A percentile compares a stretch with the other conserved stretches of the same genome.
Evolutionary conservation across 2,113 vertebrate genomes (phyloP).

Genomic region (Lasiurus borealis): DNA sequence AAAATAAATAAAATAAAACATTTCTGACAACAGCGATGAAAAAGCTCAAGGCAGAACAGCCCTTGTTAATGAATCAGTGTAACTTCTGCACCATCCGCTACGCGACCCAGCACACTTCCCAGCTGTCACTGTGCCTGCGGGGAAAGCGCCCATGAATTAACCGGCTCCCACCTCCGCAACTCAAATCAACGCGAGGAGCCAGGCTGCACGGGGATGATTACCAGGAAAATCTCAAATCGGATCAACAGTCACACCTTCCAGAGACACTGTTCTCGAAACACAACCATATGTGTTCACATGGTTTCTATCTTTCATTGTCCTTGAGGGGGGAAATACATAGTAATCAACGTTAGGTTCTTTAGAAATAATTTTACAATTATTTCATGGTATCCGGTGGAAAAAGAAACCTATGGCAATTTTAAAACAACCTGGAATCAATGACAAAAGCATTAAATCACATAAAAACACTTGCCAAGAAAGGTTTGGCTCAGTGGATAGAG

Average conservation of each 20-base stretch:
- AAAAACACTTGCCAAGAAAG: neutral
- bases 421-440: neutral
- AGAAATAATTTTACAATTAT: slow-evolving; percentile 53
- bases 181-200: slow-evolving; percentile 10
- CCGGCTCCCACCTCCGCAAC: neutral
- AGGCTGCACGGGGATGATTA: neutral
- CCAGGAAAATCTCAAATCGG: slow-evolving; percentile 43
- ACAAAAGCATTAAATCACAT: slow-evolving; percentile 11
- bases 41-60: neutral
- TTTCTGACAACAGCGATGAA: neutral
- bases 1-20: neutral
- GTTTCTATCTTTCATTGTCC: neutral
- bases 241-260: neutral
- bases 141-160: neutral
- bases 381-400: neutral
- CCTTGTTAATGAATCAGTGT: neutral
- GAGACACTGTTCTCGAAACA: neutral
- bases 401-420: neutral
- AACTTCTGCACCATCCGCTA: slow-evolving; percentile 24
- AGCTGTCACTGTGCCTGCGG: neutral
- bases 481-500: too few relatives aligned
- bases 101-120: neutral
- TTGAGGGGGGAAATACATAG: neutral
- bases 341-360: neutral
- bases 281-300: neutral